A percentile compares a stretch with the other conserved stretches of the same genome.
Conservation (phyloP, 2,888 invertebrate species). For the Mesopsocus fuscifrons region DNA sequence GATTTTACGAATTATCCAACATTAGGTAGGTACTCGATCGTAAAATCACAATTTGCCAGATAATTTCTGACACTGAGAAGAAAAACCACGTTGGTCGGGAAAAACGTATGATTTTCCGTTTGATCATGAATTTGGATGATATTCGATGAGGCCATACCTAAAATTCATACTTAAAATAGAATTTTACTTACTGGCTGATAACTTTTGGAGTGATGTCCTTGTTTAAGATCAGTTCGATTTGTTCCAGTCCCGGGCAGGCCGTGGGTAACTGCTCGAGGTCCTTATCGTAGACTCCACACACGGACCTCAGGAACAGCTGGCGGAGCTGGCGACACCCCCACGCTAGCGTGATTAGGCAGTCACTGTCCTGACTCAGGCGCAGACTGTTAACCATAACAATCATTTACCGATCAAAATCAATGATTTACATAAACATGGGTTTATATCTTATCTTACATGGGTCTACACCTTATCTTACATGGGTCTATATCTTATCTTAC, state of each 20-base stretch:
- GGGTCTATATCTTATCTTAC: too few species aligned
- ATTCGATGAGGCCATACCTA: too few species aligned
- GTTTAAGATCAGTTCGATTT: slow-evolving; percentile 69
- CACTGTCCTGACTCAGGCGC: slow-evolving; percentile 48
- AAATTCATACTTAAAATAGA: too few species aligned
- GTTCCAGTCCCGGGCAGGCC: slow-evolving; percentile 47
- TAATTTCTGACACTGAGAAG: too few species aligned
- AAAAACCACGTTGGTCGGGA: too few species aligned
- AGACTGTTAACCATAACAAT: slow-evolving; percentile 26
- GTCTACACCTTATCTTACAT: too few species aligned
- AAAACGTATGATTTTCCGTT: neutral
- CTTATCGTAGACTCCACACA: slow-evolving; percentile 60
- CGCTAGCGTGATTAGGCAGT: slow-evolving; percentile 44
- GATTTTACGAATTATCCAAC: too few species aligned
- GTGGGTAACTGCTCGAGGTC: slow-evolving; percentile 52
- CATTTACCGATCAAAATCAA: too few species aligned
- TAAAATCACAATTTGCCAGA: too few species aligned
- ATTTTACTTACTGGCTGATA: slow-evolving; percentile 40
- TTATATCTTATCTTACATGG: too few species aligned
- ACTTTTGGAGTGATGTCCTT: slow-evolving; percentile 54
- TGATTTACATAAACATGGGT: too few species aligned
- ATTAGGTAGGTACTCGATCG: too few species aligned
- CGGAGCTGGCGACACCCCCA: slow-evolving; percentile 39
- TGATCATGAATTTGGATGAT: neutral
- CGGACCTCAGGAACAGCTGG: slow-evolving; percentile 63